Conservation (phyloP, 2,113 vertebrate species). For the Hippopotamus amphibius region DNA sequence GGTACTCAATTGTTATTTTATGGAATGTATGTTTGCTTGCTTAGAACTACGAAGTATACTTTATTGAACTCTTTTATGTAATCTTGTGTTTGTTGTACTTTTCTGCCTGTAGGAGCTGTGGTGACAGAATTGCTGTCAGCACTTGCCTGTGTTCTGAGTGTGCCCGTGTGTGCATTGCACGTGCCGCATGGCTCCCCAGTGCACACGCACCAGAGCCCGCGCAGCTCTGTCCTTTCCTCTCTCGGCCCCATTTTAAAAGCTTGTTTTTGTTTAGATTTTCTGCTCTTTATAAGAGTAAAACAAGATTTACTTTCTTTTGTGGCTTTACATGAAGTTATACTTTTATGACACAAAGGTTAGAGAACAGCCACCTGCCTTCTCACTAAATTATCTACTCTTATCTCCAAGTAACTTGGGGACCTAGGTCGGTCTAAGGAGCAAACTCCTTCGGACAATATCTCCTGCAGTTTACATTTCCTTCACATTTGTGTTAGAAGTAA, state of each 20-base stretch:
- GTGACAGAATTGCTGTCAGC: background rate
- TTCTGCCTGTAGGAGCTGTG: conserved; percentile 24
- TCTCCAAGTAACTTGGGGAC: background rate
- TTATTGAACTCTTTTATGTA: conserved; percentile 33
- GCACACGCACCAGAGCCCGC: background rate
- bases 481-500: background rate
- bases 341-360: conserved; percentile 27
- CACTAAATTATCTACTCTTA: background rate
- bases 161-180: background rate
- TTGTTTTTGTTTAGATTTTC: background rate
- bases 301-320: background rate
- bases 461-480: conserved; percentile 25
- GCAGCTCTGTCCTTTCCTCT: background rate
- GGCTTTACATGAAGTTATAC: conserved; percentile 19
- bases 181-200: background rate
- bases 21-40: conserved; percentile 76
- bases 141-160: background rate
- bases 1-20: conserved; percentile 87
- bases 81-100: conserved; percentile 16
- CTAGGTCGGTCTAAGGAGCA: background rate
- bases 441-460: background rate
- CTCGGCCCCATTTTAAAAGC: background rate
- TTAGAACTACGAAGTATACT: conserved; percentile 65
- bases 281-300: background rate
- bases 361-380: conserved; percentile 19